Percentiles rank a stretch among this genome's conserved stretches.
Evolutionary conservation across 2,888 invertebrate genomes (phyloP).

Genomic region (Dusona sp.): DNA sequence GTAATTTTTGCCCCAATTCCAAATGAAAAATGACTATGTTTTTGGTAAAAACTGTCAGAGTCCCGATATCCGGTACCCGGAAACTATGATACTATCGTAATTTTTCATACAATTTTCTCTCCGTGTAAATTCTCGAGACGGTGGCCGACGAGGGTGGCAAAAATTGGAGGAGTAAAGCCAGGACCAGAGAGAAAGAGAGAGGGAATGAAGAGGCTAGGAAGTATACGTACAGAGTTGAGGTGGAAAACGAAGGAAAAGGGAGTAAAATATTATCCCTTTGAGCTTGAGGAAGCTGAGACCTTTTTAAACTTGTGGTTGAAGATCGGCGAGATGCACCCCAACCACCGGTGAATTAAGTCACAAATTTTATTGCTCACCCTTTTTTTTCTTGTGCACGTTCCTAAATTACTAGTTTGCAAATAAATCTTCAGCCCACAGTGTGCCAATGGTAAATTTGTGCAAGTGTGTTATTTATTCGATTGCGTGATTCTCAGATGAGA

Average conservation of each 20-base stretch:
- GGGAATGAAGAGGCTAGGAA: constrained; percentile 37
- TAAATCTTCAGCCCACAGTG: neutral
- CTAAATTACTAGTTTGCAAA: neutral
- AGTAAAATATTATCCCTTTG: constrained; percentile 83
- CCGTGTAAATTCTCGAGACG: constrained; percentile 63
- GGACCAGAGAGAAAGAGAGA: neutral
- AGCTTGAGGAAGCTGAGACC: constrained; percentile 69
- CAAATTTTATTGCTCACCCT: neutral
- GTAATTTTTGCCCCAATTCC: no score
- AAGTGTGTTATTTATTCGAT: neutral
- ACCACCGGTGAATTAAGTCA: constrained; percentile 35
- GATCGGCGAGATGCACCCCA: constrained; percentile 75
- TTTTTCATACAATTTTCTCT: no score
- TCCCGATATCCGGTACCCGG: no score
- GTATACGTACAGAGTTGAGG: constrained; percentile 32
- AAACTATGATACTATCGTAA: no score
- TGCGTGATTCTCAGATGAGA: constrained; percentile 18
- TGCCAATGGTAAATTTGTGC: neutral
- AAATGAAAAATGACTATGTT: no score
- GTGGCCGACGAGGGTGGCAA: constrained; percentile 45
- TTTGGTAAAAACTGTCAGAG: no score
- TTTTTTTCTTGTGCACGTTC: neutral
- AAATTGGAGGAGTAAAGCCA: constrained; percentile 36
- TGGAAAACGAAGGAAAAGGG: constrained; percentile 34
- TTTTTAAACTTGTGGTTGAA: constrained; percentile 80